Base-by-base conservation (phyloP, 2,113 vertebrate species). In the Talpa occidentalis region DNA sequence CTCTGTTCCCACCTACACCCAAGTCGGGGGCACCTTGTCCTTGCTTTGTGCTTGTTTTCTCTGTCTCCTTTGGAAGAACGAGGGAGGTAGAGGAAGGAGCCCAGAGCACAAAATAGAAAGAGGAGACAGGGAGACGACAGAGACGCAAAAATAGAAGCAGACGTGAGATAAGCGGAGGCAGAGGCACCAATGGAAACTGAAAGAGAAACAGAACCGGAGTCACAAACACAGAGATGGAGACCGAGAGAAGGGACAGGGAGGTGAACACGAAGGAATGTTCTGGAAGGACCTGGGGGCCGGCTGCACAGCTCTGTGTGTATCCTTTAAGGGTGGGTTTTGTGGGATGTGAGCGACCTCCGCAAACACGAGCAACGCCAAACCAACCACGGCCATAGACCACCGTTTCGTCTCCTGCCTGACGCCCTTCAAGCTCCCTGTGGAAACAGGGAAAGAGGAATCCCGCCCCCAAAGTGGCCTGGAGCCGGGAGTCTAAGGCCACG, bases 401-500 rank as follows among this genome's bases (percentile, higher is more conserved):
- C 49, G 12, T 52, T 5, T 52, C 15, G 49, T 17, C 49, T 15
- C 49, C 49, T 52, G 52, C 3, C 0, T 10, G 17, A 9, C 1
- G 1, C 19, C 42, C 22, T 16, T 9, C 60, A 22, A 52, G 47
- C 47, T 49, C 47, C 2, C 47, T 8, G 47, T 49, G 47, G 47
- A 12, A 49, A 17, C 49, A 52, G 49, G 49, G 15, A 5, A 17
- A 17, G 49, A 15, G 49, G 3, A 15, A 5, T 44, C 44, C 8
- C 14, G 49, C 15, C 11, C 49, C 49, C 49, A 49, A 49, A 10
- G 47, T 2, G 47, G 47, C 47, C 47, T 10, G 35, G 54, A 62
- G 22, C 49, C 0, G 0, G 4, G 40, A 16, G 3, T 44, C 30
- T 6, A 30, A 10, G 4, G 77, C 66, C 10, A 0, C 0, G 3